Base-by-base conservation (phyloP, 2,888 invertebrate species). In the Junonia oenone region DNA sequence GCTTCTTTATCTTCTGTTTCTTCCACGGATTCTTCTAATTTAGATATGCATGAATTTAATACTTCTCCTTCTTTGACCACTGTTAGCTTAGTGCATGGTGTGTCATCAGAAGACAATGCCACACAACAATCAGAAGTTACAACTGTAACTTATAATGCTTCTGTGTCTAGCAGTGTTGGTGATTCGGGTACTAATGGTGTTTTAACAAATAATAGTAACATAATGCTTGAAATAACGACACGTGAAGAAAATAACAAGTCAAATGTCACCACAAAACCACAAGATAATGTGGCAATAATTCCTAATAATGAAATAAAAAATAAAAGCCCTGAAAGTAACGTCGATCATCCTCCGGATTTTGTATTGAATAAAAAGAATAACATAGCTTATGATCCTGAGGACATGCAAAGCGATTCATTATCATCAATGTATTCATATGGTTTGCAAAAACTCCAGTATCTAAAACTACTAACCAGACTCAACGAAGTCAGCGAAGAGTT, bases 21-120 rank as follows among this genome's bases (percentile, higher is more conserved):
- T 80, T 78, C 78, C 64, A 73, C 73, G 76, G 76, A 81, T 68
- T 76, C 82, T 83, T 78, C 83, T 73, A 76, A 79, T 78, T 86
- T 90, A 89, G 83, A 83, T 78, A 73, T 88, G 91, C 91, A 91
- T 91, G 91, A 86, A 69, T 71, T 77, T 76, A 77, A 79, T 77
- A 84, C 82, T 72, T 74, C 76, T 68, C 78, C 86, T 83, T 75
- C 73, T 78, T 72, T 78, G 66, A 72, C 78, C 73, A 81, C 80
- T 82, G 67, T 75, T 80, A 87, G 83, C 80, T 77, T 86, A 81
- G 78, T 81, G 90, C 89, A 90, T 90, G 90, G 84, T 85, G 86
- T 84, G 76, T 71, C 78, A 63, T 69, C 75, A 35, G 63, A 66
- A 56, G 60, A 57, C 50, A 59, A 53, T 66, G 67, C 63, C 50